Evolutionary conservation across 2,797 vertebrate genomes (phyloP), one percentile per base, ranked within the genome.

Genomic region (Myotis findleyi): DNA sequence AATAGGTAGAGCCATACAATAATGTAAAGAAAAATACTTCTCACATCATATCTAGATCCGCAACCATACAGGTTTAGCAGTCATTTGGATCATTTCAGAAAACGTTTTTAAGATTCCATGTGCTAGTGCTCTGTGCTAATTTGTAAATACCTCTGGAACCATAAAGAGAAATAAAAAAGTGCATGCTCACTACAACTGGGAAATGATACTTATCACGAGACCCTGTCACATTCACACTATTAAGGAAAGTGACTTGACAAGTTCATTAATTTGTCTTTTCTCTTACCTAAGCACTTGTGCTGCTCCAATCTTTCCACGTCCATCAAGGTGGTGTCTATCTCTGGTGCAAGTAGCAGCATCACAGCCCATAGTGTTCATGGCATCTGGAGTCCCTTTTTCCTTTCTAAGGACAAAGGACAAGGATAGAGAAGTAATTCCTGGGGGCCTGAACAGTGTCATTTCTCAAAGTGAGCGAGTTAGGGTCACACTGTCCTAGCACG

Each of bases 211-310:
- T 18, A 53, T 71, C 83, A 55, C 59, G 30, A 82, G 51, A 27
- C 47, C 87, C 41, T 21, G 18, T 36, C 38, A 62, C 55, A 64
- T 36, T 81, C 38, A 38, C 20, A 36, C 62, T 75, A 41, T 85
- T n/a, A 3, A 83, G 77, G 55, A 83, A 91, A 89, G 49, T 68
- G 59, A 94, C 73, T 73, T 93, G 88, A 92, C 55, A 83, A 84
- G 55, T 51, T 80, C 91, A 88, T 95, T 94, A 77, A 71, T 71
- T 85, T 72, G 36, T 69, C 72, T 94, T 95, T 96, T 93, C 62
- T 73, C 53, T 96, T 87, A 87, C 47, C 71, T 82, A 87, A 92
- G 62, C 8, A 0, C 47, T 77, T 93, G 49, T 82, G 89, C 62
- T 44, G 30, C 47, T 79, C 72, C 69, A 30, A 77, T 89, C 71